These are phyloP conservation scores for Elaeidobius kamerunicus DNA, from an alignment of 2,888 invertebrate species.

Conservation along the genomic window DNA sequence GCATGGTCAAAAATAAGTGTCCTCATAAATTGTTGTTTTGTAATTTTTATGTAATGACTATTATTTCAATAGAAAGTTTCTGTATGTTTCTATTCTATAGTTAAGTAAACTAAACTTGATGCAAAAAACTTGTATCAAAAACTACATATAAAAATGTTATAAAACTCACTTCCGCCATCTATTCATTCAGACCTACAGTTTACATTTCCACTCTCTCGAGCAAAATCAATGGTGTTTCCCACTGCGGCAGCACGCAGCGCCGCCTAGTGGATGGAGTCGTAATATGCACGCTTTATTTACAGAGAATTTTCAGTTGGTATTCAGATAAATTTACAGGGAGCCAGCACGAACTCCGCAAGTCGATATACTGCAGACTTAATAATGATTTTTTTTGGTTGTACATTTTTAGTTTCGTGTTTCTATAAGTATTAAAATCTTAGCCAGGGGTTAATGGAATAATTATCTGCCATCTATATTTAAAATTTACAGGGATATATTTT, in stretches of 20 bases:
- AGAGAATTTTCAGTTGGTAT: slow-evolving; percentile 11
- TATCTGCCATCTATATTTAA: no score
- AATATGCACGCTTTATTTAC: slow-evolving; percentile 30
- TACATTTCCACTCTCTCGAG: slow-evolving; percentile 13
- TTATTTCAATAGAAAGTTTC: background rate
- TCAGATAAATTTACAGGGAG: slow-evolving; percentile 14
- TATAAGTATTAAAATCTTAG: no score
- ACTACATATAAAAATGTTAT: background rate
- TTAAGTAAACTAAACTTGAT: background rate
- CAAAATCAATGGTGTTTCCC: slow-evolving; percentile 26
- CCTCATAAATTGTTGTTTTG: background rate
- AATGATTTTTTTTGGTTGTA: slow-evolving; percentile 8
- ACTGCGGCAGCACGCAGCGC: slow-evolving; percentile 32
- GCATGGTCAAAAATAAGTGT: background rate
- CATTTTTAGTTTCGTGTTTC: slow-evolving; percentile 2
- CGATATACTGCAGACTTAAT: slow-evolving; percentile 7
- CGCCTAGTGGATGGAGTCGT: slow-evolving; percentile 28
- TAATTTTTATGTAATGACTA: background rate
- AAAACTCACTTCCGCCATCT: slow-evolving; percentile 3
- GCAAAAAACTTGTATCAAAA: background rate
- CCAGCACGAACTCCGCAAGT: slow-evolving; percentile 22
- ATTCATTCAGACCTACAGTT: slow-evolving; percentile 10
- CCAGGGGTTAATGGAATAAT: no score
- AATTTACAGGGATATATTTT: no score
- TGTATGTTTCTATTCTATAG: background rate